Conservation (phyloP, 2,113 vertebrate genomes). For the Poeciliopsis prolifica region DNA sequence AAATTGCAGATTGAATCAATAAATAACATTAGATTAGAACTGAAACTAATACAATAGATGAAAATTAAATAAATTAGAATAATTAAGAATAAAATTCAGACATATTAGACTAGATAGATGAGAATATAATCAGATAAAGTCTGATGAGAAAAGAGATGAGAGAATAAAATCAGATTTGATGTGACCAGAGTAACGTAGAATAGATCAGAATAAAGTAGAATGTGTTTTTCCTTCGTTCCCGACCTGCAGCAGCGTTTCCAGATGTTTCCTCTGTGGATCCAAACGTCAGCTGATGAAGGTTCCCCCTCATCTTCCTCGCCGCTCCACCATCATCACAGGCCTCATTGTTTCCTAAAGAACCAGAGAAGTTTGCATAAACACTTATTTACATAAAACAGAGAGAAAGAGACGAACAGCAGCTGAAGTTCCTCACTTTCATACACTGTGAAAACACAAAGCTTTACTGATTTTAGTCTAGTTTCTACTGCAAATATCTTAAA, state of each 20-base stretch:
- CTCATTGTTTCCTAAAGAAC: background rate
- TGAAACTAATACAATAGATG: too few relatives aligned
- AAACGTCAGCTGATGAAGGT: conserved; percentile 24
- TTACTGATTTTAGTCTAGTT: too few relatives aligned
- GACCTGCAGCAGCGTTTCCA: conserved; percentile 9
- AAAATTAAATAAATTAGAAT: too few relatives aligned
- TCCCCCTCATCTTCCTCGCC: conserved; percentile 28
- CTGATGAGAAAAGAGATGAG: background rate
- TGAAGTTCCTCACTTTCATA: too few relatives aligned
- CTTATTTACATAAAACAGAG: background rate
- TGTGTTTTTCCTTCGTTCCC: background rate
- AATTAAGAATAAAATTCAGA: too few relatives aligned
- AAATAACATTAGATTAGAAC: background rate
- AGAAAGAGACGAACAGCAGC: background rate
- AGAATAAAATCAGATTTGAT: too few relatives aligned
- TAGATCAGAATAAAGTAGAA: background rate
- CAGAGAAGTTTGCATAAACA: background rate
- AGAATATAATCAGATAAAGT: too few relatives aligned
- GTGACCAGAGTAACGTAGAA: background rate
- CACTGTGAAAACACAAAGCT: too few relatives aligned
- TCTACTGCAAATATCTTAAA: too few relatives aligned
- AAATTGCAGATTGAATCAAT: background rate
- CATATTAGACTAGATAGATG: background rate
- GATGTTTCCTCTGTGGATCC: conserved; percentile 27
- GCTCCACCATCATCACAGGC: background rate